phyloP scores from a whole-genome alignment of 2,113 vertebrate genomes.

The Petromus typicus region DNA sequence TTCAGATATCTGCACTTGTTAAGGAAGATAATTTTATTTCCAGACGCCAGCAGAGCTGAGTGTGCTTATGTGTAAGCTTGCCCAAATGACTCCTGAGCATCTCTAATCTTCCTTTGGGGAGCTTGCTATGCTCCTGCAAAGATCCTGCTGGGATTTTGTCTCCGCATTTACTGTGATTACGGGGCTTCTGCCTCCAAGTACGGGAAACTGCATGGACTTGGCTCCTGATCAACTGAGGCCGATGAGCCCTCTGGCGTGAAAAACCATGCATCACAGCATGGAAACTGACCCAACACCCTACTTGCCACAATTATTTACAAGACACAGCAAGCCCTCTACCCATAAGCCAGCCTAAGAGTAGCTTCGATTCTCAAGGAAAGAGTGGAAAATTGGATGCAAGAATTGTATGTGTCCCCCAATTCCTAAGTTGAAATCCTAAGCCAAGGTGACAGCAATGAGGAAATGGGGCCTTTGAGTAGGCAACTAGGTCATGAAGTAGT shows the following conservation, averaged over 20 bases:
- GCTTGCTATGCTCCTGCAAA: conserved; percentile 14
- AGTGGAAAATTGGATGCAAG: not conserved
- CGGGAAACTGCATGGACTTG: not conserved
- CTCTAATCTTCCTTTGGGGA: conserved; percentile 31
- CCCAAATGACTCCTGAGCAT: not conserved
- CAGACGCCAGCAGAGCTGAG: not conserved
- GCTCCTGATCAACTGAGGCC: not conserved
- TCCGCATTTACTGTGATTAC: not conserved
- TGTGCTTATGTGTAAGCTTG: not conserved
- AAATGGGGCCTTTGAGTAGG: not conserved
- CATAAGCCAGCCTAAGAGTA: not conserved
- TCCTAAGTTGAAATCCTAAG: not conserved
- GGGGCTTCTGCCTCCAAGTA: not conserved
- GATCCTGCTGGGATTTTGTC: conserved; percentile 2
- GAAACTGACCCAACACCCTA: not conserved
- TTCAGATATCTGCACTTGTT: not conserved
- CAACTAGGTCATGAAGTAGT: not conserved
- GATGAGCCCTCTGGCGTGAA: not conserved
- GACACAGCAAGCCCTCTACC: not conserved
- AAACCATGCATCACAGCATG: not conserved
- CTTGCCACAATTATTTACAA: not conserved
- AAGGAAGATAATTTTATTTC: not conserved
- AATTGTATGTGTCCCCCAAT: not conserved
- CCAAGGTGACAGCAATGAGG: too few relatives aligned
- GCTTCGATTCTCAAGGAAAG: not conserved